These are phyloP conservation scores for Redunca redunca DNA, from an alignment of 2,113 vertebrate genomes.

Conservation along the genomic window DNA sequence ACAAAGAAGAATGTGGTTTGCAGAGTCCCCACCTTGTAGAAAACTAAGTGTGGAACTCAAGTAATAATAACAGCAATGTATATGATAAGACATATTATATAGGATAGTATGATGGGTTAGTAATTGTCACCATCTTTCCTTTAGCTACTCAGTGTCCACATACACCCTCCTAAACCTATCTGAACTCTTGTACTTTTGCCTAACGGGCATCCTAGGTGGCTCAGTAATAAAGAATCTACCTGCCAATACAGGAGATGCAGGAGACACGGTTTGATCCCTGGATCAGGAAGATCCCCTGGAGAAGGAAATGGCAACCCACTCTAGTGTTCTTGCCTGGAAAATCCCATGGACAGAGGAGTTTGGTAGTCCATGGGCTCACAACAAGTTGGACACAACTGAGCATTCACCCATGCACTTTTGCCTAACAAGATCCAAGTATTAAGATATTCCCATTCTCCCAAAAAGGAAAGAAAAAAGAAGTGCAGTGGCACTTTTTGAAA, in stretches of 20 bases:
- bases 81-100: not conserved
- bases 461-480: not conserved
- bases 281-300: not conserved
- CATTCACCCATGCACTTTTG: not conserved
- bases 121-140: not conserved
- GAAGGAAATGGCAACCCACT: not conserved
- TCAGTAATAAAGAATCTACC: not conserved
- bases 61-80: not conserved
- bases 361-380: not conserved
- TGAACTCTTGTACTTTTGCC: not conserved
- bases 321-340: not conserved
- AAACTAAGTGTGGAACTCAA: not conserved
- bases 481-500: not conserved
- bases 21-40: not conserved
- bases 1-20: not conserved
- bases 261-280: fast-evolving
- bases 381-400: not conserved
- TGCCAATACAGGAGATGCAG: not conserved
- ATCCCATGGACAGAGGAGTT: not conserved
- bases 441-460: not conserved
- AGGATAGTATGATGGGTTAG: not conserved
- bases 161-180: not conserved
- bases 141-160: not conserved
- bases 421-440: not conserved
- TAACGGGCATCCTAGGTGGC: not conserved